Conservation (phyloP, 2,113 vertebrate species). For the Phaethornis superciliosus region DNA sequence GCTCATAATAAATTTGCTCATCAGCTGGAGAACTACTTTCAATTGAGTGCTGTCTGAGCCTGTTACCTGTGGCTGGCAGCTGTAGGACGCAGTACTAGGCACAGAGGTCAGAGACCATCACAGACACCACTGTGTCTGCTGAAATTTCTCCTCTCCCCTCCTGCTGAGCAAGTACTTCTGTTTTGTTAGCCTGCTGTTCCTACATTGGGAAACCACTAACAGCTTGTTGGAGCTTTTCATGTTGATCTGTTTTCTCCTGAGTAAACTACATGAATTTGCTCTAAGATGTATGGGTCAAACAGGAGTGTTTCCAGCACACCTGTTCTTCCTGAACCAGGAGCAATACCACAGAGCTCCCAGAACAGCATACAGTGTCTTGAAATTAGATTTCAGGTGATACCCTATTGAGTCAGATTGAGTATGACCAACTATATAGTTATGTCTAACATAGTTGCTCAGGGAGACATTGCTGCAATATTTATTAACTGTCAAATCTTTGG, state of each 20-base stretch:
- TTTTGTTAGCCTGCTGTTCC: not conserved
- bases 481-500: slow-evolving; percentile 35
- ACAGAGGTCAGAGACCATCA: not conserved
- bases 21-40: not conserved
- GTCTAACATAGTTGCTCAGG: not conserved
- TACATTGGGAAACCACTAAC: not conserved
- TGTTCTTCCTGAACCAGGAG: not conserved
- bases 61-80: not conserved
- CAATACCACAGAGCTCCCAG: not conserved
- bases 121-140: not conserved
- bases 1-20: not conserved
- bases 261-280: not conserved
- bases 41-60: rapidly evolving
- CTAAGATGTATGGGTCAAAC: not conserved
- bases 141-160: not conserved
- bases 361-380: not conserved
- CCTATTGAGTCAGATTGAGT: not conserved
- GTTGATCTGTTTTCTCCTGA: not conserved
- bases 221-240: not conserved
- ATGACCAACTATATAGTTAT: not conserved
- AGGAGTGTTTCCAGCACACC: not conserved
- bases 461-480: slow-evolving; percentile 9
- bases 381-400: not conserved
- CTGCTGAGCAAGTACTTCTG: not conserved
- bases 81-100: not conserved